Percentiles rank a stretch among this genome's conserved stretches.
Conservation (phyloP, 2,888 invertebrate genomes). For the Chesias legatella region DNA sequence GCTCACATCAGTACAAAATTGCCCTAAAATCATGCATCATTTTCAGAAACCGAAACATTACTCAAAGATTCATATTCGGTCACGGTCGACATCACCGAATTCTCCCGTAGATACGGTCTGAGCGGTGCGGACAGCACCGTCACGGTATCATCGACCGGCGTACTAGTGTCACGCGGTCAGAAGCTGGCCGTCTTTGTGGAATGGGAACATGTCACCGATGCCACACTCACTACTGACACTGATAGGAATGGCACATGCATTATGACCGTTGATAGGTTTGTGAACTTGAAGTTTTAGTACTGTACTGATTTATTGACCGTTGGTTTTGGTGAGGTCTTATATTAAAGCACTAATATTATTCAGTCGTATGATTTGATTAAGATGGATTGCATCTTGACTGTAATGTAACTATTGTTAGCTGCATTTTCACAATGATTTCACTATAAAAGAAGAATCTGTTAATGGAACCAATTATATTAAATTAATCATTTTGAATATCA, state of each 20-base stretch:
- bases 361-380: too few relatives aligned
- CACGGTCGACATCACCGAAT: constrained; percentile 81
- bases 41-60: constrained; percentile 71
- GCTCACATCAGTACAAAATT: constrained; percentile 10
- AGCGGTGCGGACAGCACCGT: constrained; percentile 80
- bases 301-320: too few relatives aligned
- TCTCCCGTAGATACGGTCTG: constrained; percentile 82
- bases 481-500: too few relatives aligned
- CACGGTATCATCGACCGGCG: constrained; percentile 74
- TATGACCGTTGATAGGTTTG: constrained; percentile 82
- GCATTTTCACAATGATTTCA: too few relatives aligned
- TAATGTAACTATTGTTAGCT: too few relatives aligned
- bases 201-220: constrained; percentile 82
- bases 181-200: constrained; percentile 72
- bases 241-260: constrained; percentile 82
- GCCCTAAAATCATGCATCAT: constrained; percentile 32
- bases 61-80: constrained; percentile 78
- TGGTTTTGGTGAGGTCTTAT: too few relatives aligned
- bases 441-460: too few relatives aligned
- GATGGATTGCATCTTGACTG: too few relatives aligned
- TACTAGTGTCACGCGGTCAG: constrained; percentile 77
- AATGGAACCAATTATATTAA: too few relatives aligned
- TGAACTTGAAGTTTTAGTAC: constrained; percentile 21
- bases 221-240: constrained; percentile 72
- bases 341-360: too few relatives aligned